Evolutionary conservation across 2,888 invertebrate species (phyloP), one percentile per base, ranked within the genome.

Genomic region (Caenorhabditis doughertyi): DNA sequence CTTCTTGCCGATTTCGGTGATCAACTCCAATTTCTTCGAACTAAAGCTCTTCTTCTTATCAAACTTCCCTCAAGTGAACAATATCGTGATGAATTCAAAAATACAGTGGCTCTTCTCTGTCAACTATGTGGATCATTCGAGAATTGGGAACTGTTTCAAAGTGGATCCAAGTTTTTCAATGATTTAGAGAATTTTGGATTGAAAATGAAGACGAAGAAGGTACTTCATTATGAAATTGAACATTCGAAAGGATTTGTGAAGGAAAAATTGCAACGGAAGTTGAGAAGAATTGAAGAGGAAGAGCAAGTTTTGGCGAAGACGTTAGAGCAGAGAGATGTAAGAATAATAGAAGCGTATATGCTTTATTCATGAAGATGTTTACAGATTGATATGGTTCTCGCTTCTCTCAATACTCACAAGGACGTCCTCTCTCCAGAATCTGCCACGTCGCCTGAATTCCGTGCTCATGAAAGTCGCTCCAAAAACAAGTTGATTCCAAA

Each of bases 1-100:
- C 47, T 68, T 25, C 55, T 82, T 13, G 79, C 79, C 13, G 82
- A 82, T 58, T 82, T 55, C 60, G 82, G 82, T 21, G 82, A 82
- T 70, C 82, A 82, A 68, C 35, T 82, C 29, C 82, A 82, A 23
- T 82, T 79, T 44, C 64, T 82, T 13, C 72, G 73, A 18, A 56
- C 79, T 8, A 62, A 73, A 56, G 71, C 77, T 23, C 27, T 56
- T 5, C 11, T 81, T 18, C 64, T 71, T 21, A 3, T 64, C 2
- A 56, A 47, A 23, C 16, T 62, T n/a, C 13, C 13, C 2, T 25
- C 23, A 29, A 9, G 13, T 18, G 21, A 39, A 44, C 8, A 56
- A 13, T 21, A 25, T 7, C 8, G 18, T 18, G 4, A 49, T 0
- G 58, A 58, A 4, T 67, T 77, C 55, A 56, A 56, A 32, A 39